phyloP scores from a whole-genome alignment of 2,888 invertebrate species.

The Hoplodrina blanda region DNA sequence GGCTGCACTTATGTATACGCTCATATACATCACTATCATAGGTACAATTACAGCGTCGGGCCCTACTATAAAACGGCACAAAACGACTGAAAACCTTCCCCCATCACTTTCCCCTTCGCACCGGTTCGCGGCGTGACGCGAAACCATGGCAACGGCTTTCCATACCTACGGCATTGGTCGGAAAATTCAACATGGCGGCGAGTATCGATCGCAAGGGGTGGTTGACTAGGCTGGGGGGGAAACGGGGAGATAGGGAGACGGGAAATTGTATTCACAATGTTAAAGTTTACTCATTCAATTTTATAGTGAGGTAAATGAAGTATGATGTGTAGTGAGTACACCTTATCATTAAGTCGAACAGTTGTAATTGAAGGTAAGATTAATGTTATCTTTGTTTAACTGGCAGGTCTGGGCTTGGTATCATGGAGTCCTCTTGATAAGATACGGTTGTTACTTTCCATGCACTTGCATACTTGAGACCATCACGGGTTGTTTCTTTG shows the following conservation, averaged over 20 bases:
- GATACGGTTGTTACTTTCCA: constrained; percentile 5
- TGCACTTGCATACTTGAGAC: not conserved
- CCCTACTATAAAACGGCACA: constrained; percentile 58
- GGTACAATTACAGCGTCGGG: constrained; percentile 54
- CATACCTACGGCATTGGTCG: constrained; percentile 89
- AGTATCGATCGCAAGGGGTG: constrained; percentile 84
- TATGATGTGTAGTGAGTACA: constrained; percentile 7
- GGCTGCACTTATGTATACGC: constrained; percentile 13
- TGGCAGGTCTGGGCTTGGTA: not conserved
- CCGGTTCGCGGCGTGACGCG: constrained; percentile 72
- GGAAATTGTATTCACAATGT: constrained; percentile 76
- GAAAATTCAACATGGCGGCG: constrained; percentile 90
- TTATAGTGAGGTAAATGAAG: constrained; percentile 55
- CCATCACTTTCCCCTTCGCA: constrained; percentile 85
- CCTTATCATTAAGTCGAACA: constrained; percentile 13
- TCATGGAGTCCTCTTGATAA: not conserved
- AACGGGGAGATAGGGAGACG: constrained; percentile 67
- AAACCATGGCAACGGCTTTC: constrained; percentile 85
- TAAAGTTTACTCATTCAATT: constrained; percentile 58
- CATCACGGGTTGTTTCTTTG: not conserved
- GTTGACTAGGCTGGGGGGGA: constrained; percentile 66
- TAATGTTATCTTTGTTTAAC: constrained; percentile 23
- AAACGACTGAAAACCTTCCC: constrained; percentile 77
- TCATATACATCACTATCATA: constrained; percentile 45
- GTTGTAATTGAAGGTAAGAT: constrained; percentile 23